These are phyloP conservation scores for Ischnura elegans DNA, from an alignment of 2,888 invertebrate species.

Conservation along the genomic window DNA sequence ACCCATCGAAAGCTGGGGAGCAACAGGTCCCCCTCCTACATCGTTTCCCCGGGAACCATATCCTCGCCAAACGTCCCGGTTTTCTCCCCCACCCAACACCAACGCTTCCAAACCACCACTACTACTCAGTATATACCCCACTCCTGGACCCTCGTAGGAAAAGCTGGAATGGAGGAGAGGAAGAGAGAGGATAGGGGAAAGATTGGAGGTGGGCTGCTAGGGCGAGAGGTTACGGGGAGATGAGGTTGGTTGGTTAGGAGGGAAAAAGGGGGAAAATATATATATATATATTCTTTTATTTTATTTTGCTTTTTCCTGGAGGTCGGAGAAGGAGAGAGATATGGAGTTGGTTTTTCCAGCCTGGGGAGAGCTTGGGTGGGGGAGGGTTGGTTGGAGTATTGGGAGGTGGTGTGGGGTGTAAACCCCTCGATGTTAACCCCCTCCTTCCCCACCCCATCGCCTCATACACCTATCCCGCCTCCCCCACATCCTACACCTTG, in stretches of 20 bases:
- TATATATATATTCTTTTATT: not conserved
- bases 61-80: not conserved
- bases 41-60: constrained; percentile 16
- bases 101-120: too few relatives aligned
- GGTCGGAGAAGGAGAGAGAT: not conserved
- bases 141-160: not conserved
- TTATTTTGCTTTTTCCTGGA: not conserved
- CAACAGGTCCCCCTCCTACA: constrained; percentile 63
- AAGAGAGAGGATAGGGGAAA: not conserved
- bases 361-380: not conserved
- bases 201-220: not conserved
- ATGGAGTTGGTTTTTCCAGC: not conserved
- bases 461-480: not conserved
- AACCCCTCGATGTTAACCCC: not conserved
- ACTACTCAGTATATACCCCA: not conserved
- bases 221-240: not conserved
- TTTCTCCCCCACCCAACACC: not conserved
- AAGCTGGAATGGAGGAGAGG: too few relatives aligned
- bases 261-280: not conserved
- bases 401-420: not conserved
- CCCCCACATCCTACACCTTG: not conserved
- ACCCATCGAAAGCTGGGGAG: not conserved
- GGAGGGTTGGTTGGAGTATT: not conserved
- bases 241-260: too few relatives aligned
- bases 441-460: not conserved